Conservation (phyloP, 2,888 invertebrate species). For the Rhyacophila evoluta region DNA sequence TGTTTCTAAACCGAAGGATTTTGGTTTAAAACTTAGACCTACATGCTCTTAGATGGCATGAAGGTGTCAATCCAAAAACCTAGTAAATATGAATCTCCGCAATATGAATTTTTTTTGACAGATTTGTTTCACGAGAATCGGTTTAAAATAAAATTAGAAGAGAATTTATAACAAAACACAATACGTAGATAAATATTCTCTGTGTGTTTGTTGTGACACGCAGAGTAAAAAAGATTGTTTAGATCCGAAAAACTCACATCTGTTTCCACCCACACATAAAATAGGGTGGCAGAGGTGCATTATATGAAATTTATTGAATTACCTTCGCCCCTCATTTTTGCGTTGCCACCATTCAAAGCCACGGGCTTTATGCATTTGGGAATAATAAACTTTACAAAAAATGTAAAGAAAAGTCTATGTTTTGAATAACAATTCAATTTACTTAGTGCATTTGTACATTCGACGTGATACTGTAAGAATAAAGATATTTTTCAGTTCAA, state of each 20-base stretch:
- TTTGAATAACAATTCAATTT: slow-evolving; percentile 5
- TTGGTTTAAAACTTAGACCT: too few relatives aligned
- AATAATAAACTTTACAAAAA: slow-evolving; percentile 10
- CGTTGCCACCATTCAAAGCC: slow-evolving; percentile 22
- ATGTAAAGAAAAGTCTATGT: background rate
- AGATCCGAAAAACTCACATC: slow-evolving; percentile 4
- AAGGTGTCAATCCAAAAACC: too few relatives aligned
- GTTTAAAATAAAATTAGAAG: too few relatives aligned
- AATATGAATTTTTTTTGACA: too few relatives aligned
- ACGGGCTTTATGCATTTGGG: slow-evolving; percentile 10
- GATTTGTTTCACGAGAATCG: too few relatives aligned
- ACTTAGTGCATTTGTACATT: background rate
- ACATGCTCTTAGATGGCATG: too few relatives aligned
- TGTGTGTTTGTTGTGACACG: background rate
- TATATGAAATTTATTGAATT: slow-evolving; percentile 24
- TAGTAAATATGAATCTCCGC: too few relatives aligned
- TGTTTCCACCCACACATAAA: slow-evolving; percentile 18
- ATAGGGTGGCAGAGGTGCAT: slow-evolving; percentile 4
- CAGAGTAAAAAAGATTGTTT: background rate
- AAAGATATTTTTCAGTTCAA: too few relatives aligned
- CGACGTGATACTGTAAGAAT: too few relatives aligned
- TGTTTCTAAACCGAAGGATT: too few relatives aligned
- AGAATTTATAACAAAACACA: too few relatives aligned
- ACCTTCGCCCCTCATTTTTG: background rate
- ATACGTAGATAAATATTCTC: too few relatives aligned